Evolutionary conservation across 2,797 vertebrate genomes (phyloP), one percentile per base, ranked within the genome.

Genomic region (Chiloscyllium punctatum): DNA sequence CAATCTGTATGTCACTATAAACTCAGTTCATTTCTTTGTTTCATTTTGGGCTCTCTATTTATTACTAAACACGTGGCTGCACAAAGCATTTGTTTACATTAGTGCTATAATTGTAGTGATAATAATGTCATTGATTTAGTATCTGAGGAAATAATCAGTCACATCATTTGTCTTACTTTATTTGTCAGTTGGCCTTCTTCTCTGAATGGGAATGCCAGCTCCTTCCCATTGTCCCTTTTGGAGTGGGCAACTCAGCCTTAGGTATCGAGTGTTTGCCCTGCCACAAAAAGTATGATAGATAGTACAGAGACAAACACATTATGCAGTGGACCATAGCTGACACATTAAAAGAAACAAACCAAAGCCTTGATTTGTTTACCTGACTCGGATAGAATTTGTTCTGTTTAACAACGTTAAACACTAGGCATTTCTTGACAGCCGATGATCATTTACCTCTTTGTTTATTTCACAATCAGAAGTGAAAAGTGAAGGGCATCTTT

Each of bases 81-180:
- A 97, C 96, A 96, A 96, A 98, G 97, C 98, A 98, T 98, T 98
- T 99, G 98, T 98, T 98, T 98, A 98, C 98, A 98, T 98, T 98
- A 98, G 98, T 98, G 98, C 97, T 98, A 97, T 98, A 98, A 98
- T 98, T 98, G 98, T 97, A 97, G 98, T 98, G 98, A 99, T 98
- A 98, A 99, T 98, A 98, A 98, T 98, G 97, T 98, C 98, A 98
- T 98, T 99, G 98, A 98, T 99, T 98, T 97, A 97, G 98, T 98
- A 98, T 98, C 98, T 98, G 97, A 98, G 98, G 98, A 98, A 98
- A 98, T 98, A 98, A 98, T 98, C 98, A 97, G 98, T 98, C 97
- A 97, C 97, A 97, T 97, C 98, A 98, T 99, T 98, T 97, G 97
- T 99, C 98, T 99, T 98, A 98, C 98, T 99, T 98, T 98, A 97